phyloP scores from a whole-genome alignment of 2,888 invertebrate species.

The Thalpophila matura region DNA sequence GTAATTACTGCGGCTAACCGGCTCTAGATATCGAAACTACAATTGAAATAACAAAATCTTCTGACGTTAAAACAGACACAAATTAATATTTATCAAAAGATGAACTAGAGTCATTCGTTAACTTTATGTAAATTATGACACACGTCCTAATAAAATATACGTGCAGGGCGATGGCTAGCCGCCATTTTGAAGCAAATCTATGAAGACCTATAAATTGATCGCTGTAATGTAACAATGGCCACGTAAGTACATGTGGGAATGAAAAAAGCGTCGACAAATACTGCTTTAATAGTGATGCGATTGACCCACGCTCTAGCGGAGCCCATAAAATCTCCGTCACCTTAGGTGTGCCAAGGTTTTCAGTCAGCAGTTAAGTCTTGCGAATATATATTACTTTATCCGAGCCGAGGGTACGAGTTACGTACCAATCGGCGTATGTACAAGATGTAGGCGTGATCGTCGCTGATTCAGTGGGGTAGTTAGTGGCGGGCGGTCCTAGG shows the following conservation, averaged over 20 bases:
- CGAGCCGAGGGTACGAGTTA: conserved; percentile 82
- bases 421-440: conserved; percentile 89
- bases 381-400: conserved; percentile 85
- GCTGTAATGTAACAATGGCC: conserved; percentile 10
- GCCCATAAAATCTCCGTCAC: conserved; percentile 64
- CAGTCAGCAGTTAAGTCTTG: conserved; percentile 82
- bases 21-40: conserved; percentile 30
- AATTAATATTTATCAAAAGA: neutral
- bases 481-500: conserved; percentile 88
- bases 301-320: conserved; percentile 53
- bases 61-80: neutral
- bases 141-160: neutral
- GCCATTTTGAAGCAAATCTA: neutral
- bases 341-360: conserved; percentile 71
- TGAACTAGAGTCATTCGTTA: neutral
- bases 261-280: conserved; percentile 39
- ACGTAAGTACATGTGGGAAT: conserved; percentile 7
- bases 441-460: conserved; percentile 90
- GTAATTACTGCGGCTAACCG: conserved; percentile 40
- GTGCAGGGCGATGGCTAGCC: neutral
- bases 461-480: conserved; percentile 90
- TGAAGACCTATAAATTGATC: neutral
- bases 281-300: conserved; percentile 50
- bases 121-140: neutral
- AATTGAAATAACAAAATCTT: conserved; percentile 6